A percentile compares a stretch with the other conserved stretches of the same genome.
Conservation (phyloP, 2,888 invertebrate genomes). For the Barypeithes pellucidus region DNA sequence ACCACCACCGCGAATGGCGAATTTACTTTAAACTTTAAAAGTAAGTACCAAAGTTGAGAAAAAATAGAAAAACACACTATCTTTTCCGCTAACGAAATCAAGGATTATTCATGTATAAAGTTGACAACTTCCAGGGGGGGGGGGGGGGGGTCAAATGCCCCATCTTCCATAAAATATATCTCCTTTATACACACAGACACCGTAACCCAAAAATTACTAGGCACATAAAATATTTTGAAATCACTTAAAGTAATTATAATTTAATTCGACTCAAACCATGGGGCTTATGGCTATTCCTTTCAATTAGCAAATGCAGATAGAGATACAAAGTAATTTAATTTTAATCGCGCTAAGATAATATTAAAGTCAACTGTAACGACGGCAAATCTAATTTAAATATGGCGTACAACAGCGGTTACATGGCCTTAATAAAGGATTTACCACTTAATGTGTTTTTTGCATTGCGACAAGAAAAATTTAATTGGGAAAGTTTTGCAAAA, state of each 20-base stretch:
- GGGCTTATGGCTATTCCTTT: slow-evolving; percentile 12
- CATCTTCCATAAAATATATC: no score
- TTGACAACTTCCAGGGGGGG: no score
- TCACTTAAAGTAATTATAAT: slow-evolving; percentile 24
- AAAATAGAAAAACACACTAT: no score
- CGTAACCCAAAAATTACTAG: no score
- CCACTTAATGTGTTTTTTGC: slow-evolving; percentile 20
- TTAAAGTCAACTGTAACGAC: slow-evolving; percentile 50
- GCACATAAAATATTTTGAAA: not conserved
- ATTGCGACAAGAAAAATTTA: slow-evolving; percentile 11
- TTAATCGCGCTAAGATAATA: slow-evolving; percentile 62
- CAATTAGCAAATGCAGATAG: slow-evolving; percentile 47
- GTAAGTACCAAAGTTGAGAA: no score
- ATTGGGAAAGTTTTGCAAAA: slow-evolving; percentile 11
- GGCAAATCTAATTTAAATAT: slow-evolving; percentile 38
- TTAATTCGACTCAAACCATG: slow-evolving; percentile 26
- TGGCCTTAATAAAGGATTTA: slow-evolving; percentile 35
- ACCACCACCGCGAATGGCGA: no score
- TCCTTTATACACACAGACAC: no score
- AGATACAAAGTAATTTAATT: slow-evolving; percentile 59
- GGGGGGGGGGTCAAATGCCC: no score
- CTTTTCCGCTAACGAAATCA: no score
- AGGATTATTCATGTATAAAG: no score
- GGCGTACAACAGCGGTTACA: slow-evolving; percentile 38
- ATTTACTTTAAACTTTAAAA: no score